Percentiles rank a stretch among this genome's conserved stretches.
Evolutionary conservation across 2,797 vertebrate species (phyloP).

Genomic region (Pitangus sulphuratus): DNA sequence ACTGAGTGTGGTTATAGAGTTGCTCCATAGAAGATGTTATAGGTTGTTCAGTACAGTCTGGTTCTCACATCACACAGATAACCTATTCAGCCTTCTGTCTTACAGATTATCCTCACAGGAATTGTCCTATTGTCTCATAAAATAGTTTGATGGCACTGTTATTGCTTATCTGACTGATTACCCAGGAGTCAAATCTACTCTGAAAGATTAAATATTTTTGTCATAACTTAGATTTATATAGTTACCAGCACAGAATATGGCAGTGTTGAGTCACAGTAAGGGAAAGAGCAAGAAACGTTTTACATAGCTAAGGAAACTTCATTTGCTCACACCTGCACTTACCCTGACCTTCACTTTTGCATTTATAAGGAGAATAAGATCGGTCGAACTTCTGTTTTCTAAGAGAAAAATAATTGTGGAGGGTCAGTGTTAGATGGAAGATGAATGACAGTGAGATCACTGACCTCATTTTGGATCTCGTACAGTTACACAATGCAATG

Average conservation of each 20-base stretch:
- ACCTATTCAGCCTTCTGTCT: conserved; percentile 25
- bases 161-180: conserved; percentile 40
- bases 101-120: conserved; percentile 32
- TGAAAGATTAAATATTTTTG: conserved; percentile 36
- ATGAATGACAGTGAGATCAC: not conserved
- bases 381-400: not conserved
- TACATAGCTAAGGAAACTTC: not conserved
- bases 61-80: not conserved
- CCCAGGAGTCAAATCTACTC: not conserved
- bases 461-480: not conserved
- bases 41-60: not conserved
- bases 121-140: conserved; percentile 47
- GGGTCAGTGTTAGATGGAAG: not conserved
- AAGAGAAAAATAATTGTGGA: not conserved
- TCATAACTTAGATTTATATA: not conserved
- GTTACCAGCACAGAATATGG: not conserved
- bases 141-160: conserved; percentile 48
- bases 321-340: not conserved
- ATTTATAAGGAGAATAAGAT: not conserved
- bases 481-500: not conserved
- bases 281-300: not conserved
- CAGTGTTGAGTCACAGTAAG: not conserved
- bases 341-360: not conserved
- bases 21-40: not conserved
- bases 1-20: not conserved